Conservation (phyloP, 2,113 vertebrate genomes). For the Corythaeola cristata region DNA sequence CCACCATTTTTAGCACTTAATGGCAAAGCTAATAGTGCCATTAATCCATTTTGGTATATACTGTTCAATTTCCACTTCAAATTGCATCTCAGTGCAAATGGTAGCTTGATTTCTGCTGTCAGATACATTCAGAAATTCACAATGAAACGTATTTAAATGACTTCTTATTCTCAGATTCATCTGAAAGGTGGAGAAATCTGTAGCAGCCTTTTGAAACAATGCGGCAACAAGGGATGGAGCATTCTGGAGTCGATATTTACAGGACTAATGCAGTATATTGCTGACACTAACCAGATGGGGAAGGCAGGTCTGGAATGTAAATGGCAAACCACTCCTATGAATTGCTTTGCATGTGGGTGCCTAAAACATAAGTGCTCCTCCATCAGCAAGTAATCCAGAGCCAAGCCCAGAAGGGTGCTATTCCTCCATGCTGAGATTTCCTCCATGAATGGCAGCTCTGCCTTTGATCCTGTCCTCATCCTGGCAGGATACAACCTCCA, state of each 20-base stretch:
- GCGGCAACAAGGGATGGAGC: background rate
- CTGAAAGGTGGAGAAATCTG: background rate
- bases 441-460: background rate
- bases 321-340: background rate
- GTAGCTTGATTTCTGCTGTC: background rate
- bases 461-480: background rate
- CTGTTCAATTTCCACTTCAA: background rate
- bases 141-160: background rate
- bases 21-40: conserved; percentile 17
- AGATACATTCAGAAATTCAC: background rate
- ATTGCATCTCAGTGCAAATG: background rate
- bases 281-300: background rate
- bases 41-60: conserved; percentile 33
- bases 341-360: background rate
- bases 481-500: background rate
- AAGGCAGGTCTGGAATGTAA: background rate
- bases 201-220: background rate
- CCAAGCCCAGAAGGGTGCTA: background rate
- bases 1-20: conserved; percentile 31
- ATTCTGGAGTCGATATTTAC: accelerated
- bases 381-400: background rate
- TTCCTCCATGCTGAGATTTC: background rate
- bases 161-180: background rate
- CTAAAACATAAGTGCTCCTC: background rate
- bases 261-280: background rate